Evolutionary conservation across 2,888 invertebrate genomes (phyloP), one percentile per base, ranked within the genome.

Genomic region (Megamerina dolium): DNA sequence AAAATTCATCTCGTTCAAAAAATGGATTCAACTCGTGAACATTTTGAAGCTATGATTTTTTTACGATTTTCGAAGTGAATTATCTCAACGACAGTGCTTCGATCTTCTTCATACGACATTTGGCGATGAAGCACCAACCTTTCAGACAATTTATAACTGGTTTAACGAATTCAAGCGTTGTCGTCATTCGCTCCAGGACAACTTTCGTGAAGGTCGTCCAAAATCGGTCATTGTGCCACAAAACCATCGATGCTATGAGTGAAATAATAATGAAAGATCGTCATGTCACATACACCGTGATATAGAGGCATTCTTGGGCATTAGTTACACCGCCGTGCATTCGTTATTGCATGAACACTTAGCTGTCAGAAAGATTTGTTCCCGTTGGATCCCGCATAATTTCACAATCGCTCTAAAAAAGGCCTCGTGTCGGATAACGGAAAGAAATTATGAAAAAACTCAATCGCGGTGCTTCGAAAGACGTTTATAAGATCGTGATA

Each of bases 21-120:
- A 23, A 23, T 23, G 23, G 23, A 23, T 8, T 23, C 43, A 34
- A 37, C 21, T 32, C 42, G 38, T 38, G 19, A 43, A 34, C 32
- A 39, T 43, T 46, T 46, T 38, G 29, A 39, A 43, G 35, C 43
- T 38, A 46, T 46, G 20, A 39, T 46, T 46, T 46, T n/a, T 26
- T 32, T 20, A 46, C 29, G 17, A 46, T 26, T 42, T 46, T 33
- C 36, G 38, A 46, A 37, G 42, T 37, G 38, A 29, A 42, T 42
- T 46, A 38, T 29, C 43, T 18, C 10, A 23, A 38, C 43, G 39
- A 43, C 27, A 38, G 35, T 46, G 34, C 27, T 39, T 40, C 23
- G 36, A 43, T 33, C 26, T 34, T 34, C 38, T 43, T 9, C 32
- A 33, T 32, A 33, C 38, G 17, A 33, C 23, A 29, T 45, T 30